Evolutionary conservation across 1,140 invertebrate genomes (phyloP), one percentile per base, ranked within the genome.

Genomic region (Brachionus asplanchnoidis): DNA sequence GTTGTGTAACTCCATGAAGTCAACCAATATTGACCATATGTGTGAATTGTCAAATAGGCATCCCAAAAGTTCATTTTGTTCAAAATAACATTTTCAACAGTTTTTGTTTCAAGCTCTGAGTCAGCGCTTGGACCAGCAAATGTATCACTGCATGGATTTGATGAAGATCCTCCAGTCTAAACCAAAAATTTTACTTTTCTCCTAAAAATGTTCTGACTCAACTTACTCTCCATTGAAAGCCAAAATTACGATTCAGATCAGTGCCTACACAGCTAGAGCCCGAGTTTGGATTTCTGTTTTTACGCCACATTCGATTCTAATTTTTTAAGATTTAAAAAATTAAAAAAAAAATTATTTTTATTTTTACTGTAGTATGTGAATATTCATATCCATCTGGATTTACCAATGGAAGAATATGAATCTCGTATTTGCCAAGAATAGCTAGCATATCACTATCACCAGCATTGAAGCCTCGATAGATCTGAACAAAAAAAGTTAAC

Each of bases 281-380:
- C 1, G 60, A 44, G 23, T 65, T 66, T 80, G 80, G 85, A 26
- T 23, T n/a, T 42, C 85, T 56, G 36, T 75, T 86, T 60, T 86
- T 86, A 14, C 86, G 36, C 86, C 86, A 86, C 82, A 86, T 80
- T 42, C 86, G 82, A 17, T 28, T 46, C 70, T 84, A n/a, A 36
- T 40, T 42, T 20, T 32, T 46, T 5, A 68, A 68, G 32, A 46
- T 36, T 36, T 36, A 7, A 36, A 36, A 7, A 7, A 36, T 7
- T n/a, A 6, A 0, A 36, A 36, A 36, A 36, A 36, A 7, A 36
- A 6, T 36, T 36, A 42, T 14, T 79, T 23, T 28, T 12, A 82
- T 40, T 26, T 36, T 40, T 68, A 83, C 56, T 28, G 56, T 68
- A 32, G 53, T 28, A 17, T 75, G 50, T 3, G 84, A 40, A n/a